Evolutionary conservation across 2,113 vertebrate species (phyloP), one percentile per base, ranked within the genome.

Genomic region (Thamnaconus septentrionalis): DNA sequence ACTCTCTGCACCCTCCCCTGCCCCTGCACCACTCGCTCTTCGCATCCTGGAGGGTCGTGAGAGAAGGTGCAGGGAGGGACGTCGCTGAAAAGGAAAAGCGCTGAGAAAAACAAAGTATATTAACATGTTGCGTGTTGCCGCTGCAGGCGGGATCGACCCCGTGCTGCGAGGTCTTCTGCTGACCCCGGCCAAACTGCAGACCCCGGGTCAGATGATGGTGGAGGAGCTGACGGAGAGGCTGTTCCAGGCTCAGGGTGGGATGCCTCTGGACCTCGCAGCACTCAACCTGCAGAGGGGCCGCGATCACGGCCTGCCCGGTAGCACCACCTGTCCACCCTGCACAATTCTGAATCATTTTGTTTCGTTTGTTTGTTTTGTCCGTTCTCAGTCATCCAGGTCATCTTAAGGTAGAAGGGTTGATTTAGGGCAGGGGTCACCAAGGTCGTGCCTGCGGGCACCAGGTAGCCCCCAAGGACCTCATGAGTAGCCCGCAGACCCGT

Each of bases 281-380:
- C 87, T 96, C 10, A 95, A 95, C 83, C 89, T 94, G 5, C 94
- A 96, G 81, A 88, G 94, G 8, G 81, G 92, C 9, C 84, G 93
- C 12, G 94, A 96, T 85, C 93, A 94, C 0, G 94, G 94, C n/a
- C 81, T 94, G 61, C 93, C 92, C 4, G 93, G 94, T 95, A 85
- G 71, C 31, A 53, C 6, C 18, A 50, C n/a, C 18, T 6, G 3
- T n/a, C 4, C 48, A 11, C 48, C 48, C 48, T 9, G 8, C 11
- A 9, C 11, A 7, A 7, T 48, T 48, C 11, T 3, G 8, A 8
- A 1, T 4, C 47, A 4, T 3, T 9, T 50, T 50, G 8, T 10
- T 48, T 4, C 48, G 5, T 9, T 11, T 50, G 10, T 11, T 50
- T 9, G 10, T 9, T 50, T 11, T 11, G 4, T 11, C 9, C 48